Conservation (phyloP, 2,888 invertebrate genomes). For the Lamellibrachia satsuma region DNA sequence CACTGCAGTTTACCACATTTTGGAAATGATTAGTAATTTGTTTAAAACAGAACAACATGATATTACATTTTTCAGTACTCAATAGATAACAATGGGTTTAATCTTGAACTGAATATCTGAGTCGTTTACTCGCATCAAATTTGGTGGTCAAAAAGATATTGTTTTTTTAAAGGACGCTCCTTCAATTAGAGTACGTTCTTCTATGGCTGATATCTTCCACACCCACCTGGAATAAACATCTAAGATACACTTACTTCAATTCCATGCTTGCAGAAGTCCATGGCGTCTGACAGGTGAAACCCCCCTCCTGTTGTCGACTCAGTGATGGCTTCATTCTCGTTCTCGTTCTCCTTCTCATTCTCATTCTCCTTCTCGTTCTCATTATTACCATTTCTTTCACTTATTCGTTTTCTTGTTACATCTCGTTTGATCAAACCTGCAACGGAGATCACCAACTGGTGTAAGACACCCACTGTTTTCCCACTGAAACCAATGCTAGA, state of each 20-base stretch:
- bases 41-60: no score
- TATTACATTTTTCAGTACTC: no score
- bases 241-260: conserved; percentile 73
- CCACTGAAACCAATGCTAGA: no score
- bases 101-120: no score
- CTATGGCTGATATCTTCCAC: no score
- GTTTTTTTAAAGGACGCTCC: no score
- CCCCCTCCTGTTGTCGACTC: conserved; percentile 62
- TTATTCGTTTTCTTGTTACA: not conserved
- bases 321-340: not conserved
- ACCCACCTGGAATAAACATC: not conserved
- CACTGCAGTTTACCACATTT: no score
- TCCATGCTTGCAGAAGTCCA: conserved; percentile 90
- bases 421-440: not conserved
- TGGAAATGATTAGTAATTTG: no score
- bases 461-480: not conserved
- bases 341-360: not conserved
- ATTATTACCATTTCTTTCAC: not conserved
- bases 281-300: conserved; percentile 84
- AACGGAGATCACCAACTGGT: not conserved
- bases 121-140: no score
- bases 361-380: not conserved
- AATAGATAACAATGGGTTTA: no score
- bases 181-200: no score
- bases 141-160: no score